Conservation (phyloP, 2,113 vertebrate species). For the Indicator indicator region DNA sequence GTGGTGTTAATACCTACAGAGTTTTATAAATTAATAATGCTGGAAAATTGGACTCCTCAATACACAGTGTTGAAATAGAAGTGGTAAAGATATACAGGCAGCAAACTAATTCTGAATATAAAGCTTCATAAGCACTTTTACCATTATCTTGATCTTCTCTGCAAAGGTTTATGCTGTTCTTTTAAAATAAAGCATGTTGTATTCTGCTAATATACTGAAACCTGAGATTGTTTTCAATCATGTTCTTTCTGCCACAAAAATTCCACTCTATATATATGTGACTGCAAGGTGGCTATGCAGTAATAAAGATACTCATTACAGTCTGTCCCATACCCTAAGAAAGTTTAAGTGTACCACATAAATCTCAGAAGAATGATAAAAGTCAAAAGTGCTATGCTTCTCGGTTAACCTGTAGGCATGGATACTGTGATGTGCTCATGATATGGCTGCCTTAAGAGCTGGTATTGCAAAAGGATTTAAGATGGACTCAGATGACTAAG, state of each 20-base stretch:
- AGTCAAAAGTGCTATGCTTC: background rate
- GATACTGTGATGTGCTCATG: background rate
- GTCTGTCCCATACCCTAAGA: background rate
- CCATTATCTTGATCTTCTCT: background rate
- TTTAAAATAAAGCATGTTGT: background rate
- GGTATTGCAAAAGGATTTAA: background rate
- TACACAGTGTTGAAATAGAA: background rate
- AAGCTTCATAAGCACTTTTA: background rate
- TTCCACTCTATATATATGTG: background rate
- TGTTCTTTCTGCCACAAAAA: background rate
- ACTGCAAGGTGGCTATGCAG: background rate
- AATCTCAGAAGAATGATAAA: background rate
- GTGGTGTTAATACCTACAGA: slow-evolving; percentile 15
- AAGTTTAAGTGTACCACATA: background rate
- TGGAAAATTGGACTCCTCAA: background rate
- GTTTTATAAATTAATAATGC: slow-evolving; percentile 47
- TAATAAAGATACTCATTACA: background rate
- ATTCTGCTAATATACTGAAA: background rate
- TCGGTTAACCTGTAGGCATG: background rate
- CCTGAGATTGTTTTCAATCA: background rate
- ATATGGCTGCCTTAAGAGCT: background rate
- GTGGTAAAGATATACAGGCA: background rate
- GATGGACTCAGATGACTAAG: background rate
- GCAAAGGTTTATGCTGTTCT: background rate
- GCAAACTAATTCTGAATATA: background rate